These are phyloP conservation scores for Amblyjoppa fuscipennis DNA, from an alignment of 2,888 invertebrate species.

Conservation along the genomic window DNA sequence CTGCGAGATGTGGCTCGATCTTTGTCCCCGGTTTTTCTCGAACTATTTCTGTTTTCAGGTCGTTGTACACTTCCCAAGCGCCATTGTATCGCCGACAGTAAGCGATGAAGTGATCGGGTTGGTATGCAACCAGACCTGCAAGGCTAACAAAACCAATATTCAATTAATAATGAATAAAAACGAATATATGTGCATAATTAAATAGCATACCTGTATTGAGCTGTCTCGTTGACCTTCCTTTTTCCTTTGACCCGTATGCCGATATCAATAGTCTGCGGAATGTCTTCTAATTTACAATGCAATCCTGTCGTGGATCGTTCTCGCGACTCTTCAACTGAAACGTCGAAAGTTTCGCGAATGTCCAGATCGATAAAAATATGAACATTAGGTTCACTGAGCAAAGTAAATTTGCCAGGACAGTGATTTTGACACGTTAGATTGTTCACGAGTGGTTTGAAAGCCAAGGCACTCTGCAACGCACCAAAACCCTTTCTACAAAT, in stretches of 20 bases:
- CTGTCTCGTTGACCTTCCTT: neutral
- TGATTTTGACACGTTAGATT: neutral
- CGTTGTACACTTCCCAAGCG: constrained; percentile 44
- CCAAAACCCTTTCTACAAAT: constrained; percentile 5
- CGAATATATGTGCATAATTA: neutral
- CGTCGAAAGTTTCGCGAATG: constrained; percentile 1
- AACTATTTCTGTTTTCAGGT: neutral
- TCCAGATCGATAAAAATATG: constrained; percentile 34
- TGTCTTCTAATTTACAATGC: constrained; percentile 14
- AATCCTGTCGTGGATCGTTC: neutral
- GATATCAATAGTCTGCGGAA: constrained; percentile 22
- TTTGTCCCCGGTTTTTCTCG: neutral
- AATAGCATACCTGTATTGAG: neutral
- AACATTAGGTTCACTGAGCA: neutral
- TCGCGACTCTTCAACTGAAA: neutral
- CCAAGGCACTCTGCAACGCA: neutral
- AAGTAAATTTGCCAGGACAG: neutral
- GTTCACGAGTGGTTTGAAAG: constrained; percentile 6
- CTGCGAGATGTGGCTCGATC: constrained; percentile 36
- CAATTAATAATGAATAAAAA: neutral
- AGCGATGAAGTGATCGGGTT: constrained; percentile 44
- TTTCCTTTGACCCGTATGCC: neutral
- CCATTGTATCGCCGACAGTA: constrained; percentile 54
- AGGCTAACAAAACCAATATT: constrained; percentile 28
- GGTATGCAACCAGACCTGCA: constrained; percentile 24